Evolutionary conservation across 2,888 invertebrate genomes (phyloP).

Genomic region (Xylocampa areola): DNA sequence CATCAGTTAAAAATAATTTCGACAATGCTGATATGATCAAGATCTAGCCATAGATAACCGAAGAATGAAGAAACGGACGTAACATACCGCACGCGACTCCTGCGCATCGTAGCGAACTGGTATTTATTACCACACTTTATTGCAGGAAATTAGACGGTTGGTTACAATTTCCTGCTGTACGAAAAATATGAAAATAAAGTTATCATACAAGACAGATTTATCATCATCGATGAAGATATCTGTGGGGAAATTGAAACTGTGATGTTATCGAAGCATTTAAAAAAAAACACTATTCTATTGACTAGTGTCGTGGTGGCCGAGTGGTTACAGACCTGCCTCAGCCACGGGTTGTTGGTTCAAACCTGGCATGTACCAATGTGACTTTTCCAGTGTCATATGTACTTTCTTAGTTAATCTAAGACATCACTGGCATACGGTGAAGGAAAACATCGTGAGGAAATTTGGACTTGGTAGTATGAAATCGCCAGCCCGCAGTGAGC

Average conservation of each 20-base stretch:
- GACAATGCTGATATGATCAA: conserved; percentile 38
- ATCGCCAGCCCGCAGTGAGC: too few species aligned
- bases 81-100: conserved; percentile 50
- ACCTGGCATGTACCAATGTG: too few species aligned
- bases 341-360: too few species aligned
- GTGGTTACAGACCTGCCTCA: too few species aligned
- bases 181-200: conserved; percentile 15
- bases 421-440: too few species aligned
- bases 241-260: neutral
- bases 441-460: too few species aligned
- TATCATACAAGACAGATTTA: neutral
- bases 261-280: conserved; percentile 7
- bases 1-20: conserved; percentile 38
- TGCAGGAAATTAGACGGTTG: conserved; percentile 46
- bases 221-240: neutral
- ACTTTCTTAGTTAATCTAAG: too few species aligned
- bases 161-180: conserved; percentile 18
- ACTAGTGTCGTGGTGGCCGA: too few species aligned
- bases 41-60: conserved; percentile 36
- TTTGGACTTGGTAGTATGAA: too few species aligned
- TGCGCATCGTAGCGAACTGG: conserved; percentile 33
- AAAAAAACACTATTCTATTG: too few species aligned
- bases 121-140: conserved; percentile 47
- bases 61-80: conserved; percentile 57
- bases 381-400: too few species aligned